These are phyloP conservation scores for Syngnathus rostellatus DNA, from an alignment of 2,797 vertebrate species.

Conservation along the genomic window DNA sequence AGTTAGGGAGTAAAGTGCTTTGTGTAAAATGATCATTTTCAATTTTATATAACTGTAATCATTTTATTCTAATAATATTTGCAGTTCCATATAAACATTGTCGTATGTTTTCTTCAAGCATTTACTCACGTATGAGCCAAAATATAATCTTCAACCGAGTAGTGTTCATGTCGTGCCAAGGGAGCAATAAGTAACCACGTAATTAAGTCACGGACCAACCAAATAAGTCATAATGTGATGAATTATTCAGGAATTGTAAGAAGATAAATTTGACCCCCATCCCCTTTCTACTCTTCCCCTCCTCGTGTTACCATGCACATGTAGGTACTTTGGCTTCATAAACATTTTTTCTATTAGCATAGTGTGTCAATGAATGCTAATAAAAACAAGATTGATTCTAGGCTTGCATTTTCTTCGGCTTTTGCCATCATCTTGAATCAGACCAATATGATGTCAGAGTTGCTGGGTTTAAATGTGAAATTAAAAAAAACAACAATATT, in stretches of 20 bases:
- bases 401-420: not conserved
- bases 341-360: constrained; percentile 28
- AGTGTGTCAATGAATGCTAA: not conserved
- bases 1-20: not conserved
- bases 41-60: no score
- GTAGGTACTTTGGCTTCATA: constrained; percentile 13
- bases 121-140: no score
- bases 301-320: constrained; percentile 27
- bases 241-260: constrained; percentile 66
- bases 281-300: constrained; percentile 34
- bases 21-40: not conserved
- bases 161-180: constrained; percentile 47
- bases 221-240: constrained; percentile 63
- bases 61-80: not conserved
- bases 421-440: no score
- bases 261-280: constrained; percentile 29
- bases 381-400: not conserved
- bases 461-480: no score
- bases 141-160: constrained; percentile 27
- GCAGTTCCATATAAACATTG: not conserved
- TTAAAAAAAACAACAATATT: no score
- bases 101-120: not conserved
- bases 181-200: constrained; percentile 61
- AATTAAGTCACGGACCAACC: constrained; percentile 66
- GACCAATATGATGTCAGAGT: no score